Base-by-base conservation (phyloP, 2,888 invertebrate species). In the Aricia artaxerxes region DNA sequence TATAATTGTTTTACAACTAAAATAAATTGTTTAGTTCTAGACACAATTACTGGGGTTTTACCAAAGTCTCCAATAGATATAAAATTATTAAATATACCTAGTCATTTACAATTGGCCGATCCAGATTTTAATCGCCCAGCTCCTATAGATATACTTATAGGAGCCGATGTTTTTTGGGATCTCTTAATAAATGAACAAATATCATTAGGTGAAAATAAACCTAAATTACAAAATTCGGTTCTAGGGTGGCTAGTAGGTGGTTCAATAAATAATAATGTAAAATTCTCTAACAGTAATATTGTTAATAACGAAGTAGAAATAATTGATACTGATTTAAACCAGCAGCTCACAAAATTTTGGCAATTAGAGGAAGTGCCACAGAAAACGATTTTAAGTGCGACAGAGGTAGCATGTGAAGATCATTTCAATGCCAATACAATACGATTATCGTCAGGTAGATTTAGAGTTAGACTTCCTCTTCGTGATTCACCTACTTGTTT, bases 61-160 rank as follows among this genome's bases (percentile, higher is more conserved):
- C 73, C 73, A 40, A 82, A 80, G 73, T n/a, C 77, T 57, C 79
- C 73, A 9, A 60, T 73, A 57, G 44, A 73, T 73, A 72, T 35
- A n/a, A 16, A 61, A 9, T 49, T 24, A 44, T 49, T 82, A 13
- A 80, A 82, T 2, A 11, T 83, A 5, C 82, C 83, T 38, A 73
- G 44, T 64, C 69, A 80, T 60, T 78, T 83, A 11, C 40, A 69
- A 38, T 79, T 84, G 75, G 82, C 83, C 6, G 83, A 84, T 79
- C 82, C 82, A 57, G 38, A 73, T 1, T 82, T 82, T 60, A 9
- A 80, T 73, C 49, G 77, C 9, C 82, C 83, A 11, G 80, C 79
- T 44, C 78, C 81, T 6, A 76, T 82, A 16, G 82, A 84, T 38
- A 49, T 82, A 1, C 73, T 83, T 4, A 81, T 83, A 4, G 82